Evolutionary conservation across 2,797 vertebrate species (phyloP), one percentile per base, ranked within the genome.

Genomic region (Premnoplex brunnescens): DNA sequence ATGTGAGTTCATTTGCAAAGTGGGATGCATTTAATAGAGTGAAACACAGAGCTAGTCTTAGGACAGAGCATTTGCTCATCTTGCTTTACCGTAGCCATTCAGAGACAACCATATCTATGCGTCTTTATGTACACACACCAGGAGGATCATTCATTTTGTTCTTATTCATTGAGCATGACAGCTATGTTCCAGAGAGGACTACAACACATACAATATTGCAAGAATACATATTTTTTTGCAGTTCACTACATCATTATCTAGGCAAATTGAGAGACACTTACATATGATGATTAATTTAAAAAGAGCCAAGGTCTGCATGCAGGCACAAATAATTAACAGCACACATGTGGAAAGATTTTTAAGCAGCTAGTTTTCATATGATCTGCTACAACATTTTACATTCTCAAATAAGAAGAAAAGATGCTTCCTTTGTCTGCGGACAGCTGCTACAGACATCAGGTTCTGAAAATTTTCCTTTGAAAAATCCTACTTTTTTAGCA

Each of bases 171-270:
- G 13, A 30, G 5, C 17, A 58, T 10, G 26, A 43, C 46, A 58
- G 7, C 19, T 49, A 21, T 0, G 0, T 56, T 88, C 23, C 30
- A 80, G 60, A 67, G 3, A 15, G 12, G 67, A 9, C 14, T 54
- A 22, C 22, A 44, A 14, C 11, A 14, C 0, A 1, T 12, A 22
- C 6, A 43, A 19, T 26, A 51, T 4, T 28, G 26, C 22, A 88
- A 72, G 15, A 74, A 6, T 36, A 23, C 10, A 20, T 26, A 19
- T 75, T 76, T 83, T 55, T 48, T 48, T 78, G 24, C 12, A 60
- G 41, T 58, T 88, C 14, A 30, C 5, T 41, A 43, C 24, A 34
- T 36, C 4, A 16, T 49, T 49, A 48, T 36, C 22, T 43, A 51
- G 27, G 17, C 10, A 71, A 80, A 68, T 1, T 60, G 14, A 20